phyloP scores from a whole-genome alignment of 1,140 invertebrate genomes.

The Drosophila albomicans region DNA sequence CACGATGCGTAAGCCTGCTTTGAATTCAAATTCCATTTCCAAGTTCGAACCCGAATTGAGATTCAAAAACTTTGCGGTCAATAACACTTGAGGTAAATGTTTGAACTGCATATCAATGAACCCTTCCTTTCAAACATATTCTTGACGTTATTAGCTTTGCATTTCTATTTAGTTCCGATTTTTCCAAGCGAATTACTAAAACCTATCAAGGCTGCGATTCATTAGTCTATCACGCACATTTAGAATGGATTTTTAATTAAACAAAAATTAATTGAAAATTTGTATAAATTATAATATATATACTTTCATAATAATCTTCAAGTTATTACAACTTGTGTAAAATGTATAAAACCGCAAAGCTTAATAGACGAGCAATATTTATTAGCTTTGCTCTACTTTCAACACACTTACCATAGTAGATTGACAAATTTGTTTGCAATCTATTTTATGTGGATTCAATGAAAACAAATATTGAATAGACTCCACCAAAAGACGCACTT shows the following conservation, averaged over 20 bases:
- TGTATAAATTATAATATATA: too few relatives aligned
- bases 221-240: background rate
- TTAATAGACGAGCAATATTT: too few relatives aligned
- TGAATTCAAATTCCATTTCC: conserved; percentile 30
- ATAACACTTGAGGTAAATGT: conserved; percentile 54
- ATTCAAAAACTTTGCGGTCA: conserved; percentile 65
- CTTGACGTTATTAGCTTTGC: conserved; percentile 4
- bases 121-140: background rate
- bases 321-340: too few relatives aligned
- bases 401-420: too few relatives aligned
- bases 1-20: conserved; percentile 39
- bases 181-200: background rate
- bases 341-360: too few relatives aligned
- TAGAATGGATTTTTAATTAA: background rate
- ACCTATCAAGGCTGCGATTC: background rate
- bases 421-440: too few relatives aligned
- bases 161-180: background rate
- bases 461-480: background rate
- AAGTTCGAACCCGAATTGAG: conserved; percentile 26
- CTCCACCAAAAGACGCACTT: too few relatives aligned
- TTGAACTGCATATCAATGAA: conserved; percentile 73
- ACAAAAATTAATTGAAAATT: background rate
- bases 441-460: background rate
- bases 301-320: too few relatives aligned
- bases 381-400: too few relatives aligned